phyloP scores from a whole-genome alignment of 1,140 invertebrate genomes.

The Drosophila pachea region DNA sequence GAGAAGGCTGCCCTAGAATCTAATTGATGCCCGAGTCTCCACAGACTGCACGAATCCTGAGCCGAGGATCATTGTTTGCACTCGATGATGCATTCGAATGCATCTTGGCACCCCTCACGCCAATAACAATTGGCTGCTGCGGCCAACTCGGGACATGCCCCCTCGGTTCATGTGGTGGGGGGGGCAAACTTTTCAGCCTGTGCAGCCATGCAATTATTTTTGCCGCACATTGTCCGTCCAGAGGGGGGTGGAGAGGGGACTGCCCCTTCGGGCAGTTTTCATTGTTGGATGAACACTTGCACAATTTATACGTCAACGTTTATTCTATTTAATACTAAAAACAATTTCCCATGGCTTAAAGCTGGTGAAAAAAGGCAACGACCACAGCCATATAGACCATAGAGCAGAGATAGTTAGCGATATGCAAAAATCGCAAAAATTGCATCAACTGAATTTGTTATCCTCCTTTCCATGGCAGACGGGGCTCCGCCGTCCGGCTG shows the following conservation, averaged over 20 bases:
- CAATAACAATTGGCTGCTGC: constrained; percentile 26
- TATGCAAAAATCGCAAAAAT: constrained; percentile 55
- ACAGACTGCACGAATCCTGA: too few species aligned
- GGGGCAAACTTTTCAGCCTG: constrained; percentile 50
- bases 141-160: constrained; percentile 18
- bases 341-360: constrained; percentile 68
- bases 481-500: constrained; percentile 35
- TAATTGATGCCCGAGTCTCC: too few species aligned
- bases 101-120: constrained; percentile 1
- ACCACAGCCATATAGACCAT: constrained; percentile 22
- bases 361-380: constrained; percentile 22
- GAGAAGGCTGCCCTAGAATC: too few species aligned
- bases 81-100: background rate
- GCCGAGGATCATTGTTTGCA: too few species aligned
- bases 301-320: constrained; percentile 74
- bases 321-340: constrained; percentile 73
- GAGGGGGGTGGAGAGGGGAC: constrained; percentile 20
- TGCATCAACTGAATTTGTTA: constrained; percentile 66
- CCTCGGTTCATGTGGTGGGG: constrained; percentile 10
- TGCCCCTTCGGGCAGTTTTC: constrained; percentile 36
- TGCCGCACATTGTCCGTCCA: constrained; percentile 42
- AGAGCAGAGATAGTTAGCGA: constrained; percentile 44
- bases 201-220: constrained; percentile 66
- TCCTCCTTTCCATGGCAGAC: constrained; percentile 52
- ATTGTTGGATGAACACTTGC: constrained; percentile 70